Evolutionary conservation across 2,797 vertebrate genomes (phyloP).

Genomic region (Arnoldichthys spilopterus): DNA sequence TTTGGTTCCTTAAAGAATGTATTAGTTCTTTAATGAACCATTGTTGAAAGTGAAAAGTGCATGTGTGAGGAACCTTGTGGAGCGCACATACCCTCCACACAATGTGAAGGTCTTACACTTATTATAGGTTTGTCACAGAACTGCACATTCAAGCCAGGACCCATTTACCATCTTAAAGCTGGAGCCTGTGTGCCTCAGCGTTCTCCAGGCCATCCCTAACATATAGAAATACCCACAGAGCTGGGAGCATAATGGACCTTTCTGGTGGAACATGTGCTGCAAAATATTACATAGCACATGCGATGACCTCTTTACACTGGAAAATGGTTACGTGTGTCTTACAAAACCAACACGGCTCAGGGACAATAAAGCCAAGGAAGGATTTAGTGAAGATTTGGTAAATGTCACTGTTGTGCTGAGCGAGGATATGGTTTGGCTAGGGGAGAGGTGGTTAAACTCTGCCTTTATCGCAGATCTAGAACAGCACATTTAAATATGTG

Average conservation of each 20-base stretch:
- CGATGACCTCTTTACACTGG: background rate
- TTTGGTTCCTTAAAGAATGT: too few relatives aligned
- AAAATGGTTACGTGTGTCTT: background rate
- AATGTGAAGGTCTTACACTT: background rate
- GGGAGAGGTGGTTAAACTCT: background rate
- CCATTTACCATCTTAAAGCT: background rate
- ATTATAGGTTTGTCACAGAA: background rate
- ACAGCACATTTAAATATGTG: background rate
- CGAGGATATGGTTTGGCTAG: background rate
- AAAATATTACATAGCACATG: slow-evolving; percentile 9
- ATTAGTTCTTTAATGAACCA: too few relatives aligned
- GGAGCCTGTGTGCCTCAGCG: background rate
- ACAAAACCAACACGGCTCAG: background rate
- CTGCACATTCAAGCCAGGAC: background rate
- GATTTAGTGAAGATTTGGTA: background rate
- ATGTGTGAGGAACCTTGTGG: too few relatives aligned
- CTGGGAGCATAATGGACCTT: background rate
- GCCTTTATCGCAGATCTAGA: background rate
- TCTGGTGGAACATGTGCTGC: background rate
- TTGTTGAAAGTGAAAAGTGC: too few relatives aligned
- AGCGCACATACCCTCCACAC: too few relatives aligned
- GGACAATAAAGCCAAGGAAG: background rate
- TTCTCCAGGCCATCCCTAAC: slow-evolving; percentile 1
- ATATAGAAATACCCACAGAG: slow-evolving; percentile 13
- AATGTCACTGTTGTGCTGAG: background rate